Conservation (phyloP, 2,888 invertebrate species). For the Punctoribates punctum region DNA sequence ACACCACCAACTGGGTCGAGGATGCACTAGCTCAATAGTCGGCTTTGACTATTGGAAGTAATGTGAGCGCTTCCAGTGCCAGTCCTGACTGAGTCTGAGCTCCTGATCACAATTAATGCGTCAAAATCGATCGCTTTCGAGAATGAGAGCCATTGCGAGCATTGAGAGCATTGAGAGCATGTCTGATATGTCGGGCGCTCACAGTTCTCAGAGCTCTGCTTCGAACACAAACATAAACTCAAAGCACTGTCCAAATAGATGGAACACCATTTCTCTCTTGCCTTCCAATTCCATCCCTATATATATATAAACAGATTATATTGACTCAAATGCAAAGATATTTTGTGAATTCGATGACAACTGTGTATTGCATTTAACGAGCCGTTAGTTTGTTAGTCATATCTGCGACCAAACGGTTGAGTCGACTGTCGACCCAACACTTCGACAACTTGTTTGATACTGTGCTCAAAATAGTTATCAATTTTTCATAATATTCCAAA, state of each 20-base stretch:
- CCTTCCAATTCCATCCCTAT: slow-evolving; percentile 35
- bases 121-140: slow-evolving; percentile 33
- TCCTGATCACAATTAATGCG: slow-evolving; percentile 41
- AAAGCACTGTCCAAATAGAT: slow-evolving; percentile 33
- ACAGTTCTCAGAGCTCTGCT: slow-evolving; percentile 20
- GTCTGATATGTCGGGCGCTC: slow-evolving; percentile 28
- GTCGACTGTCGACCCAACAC: not conserved
- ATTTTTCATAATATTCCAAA: slow-evolving; percentile 1
- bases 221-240: slow-evolving; percentile 29
- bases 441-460: slow-evolving; percentile 7
- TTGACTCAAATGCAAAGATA: slow-evolving; percentile 19
- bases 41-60: not conserved
- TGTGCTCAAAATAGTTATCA: slow-evolving; percentile 4
- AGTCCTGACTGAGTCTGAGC: slow-evolving; percentile 39
- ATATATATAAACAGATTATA: not conserved
- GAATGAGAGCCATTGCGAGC: slow-evolving; percentile 27
- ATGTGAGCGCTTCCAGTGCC: not conserved
- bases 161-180: slow-evolving; percentile 24
- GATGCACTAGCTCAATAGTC: not conserved
- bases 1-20: too few species aligned
- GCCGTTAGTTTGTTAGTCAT: slow-evolving; percentile 21
- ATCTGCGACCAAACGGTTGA: not conserved
- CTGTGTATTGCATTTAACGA: slow-evolving; percentile 16
- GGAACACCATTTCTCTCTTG: slow-evolving; percentile 37
- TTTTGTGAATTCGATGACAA: not conserved